These are phyloP conservation scores for Sardina pilchardus DNA, from an alignment of 2,113 vertebrate genomes.

Conservation along the genomic window DNA sequence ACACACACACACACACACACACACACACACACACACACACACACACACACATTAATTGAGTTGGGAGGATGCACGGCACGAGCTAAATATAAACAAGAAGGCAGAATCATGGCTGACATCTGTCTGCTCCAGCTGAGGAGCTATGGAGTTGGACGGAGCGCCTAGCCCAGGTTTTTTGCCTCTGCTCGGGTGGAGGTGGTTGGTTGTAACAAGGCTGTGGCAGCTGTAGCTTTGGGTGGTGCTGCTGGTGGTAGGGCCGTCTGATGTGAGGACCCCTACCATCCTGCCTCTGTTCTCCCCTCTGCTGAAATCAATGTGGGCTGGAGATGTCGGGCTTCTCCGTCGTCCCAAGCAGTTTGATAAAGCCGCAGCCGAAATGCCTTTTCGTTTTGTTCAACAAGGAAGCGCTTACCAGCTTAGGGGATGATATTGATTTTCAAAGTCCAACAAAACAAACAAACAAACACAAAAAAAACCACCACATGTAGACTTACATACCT, in stretches of 20 bases:
- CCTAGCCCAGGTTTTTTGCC: too few species aligned
- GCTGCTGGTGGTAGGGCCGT: not conserved
- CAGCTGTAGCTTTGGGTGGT: not conserved
- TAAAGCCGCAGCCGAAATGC: slow-evolving; percentile 63
- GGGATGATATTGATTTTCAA: slow-evolving; percentile 64
- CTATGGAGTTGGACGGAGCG: too few species aligned
- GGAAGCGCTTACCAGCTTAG: slow-evolving; percentile 64
- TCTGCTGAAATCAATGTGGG: slow-evolving; percentile 11
- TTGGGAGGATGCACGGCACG: slow-evolving; percentile 67
- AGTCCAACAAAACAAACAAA: slow-evolving; percentile 58
- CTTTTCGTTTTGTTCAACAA: slow-evolving; percentile 58
- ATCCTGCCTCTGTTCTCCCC: slow-evolving; percentile 31
- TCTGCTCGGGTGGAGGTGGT: not conserved
- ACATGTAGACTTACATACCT: slow-evolving; percentile 68
- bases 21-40: slow-evolving; percentile 68
- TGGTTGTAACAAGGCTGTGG: too few species aligned
- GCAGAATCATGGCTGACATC: slow-evolving; percentile 54
- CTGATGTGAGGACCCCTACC: slow-evolving; percentile 29
- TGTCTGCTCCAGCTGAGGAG: slow-evolving; percentile 47
- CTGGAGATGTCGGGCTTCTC: slow-evolving; percentile 20
- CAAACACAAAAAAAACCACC: not conserved
- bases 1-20: not conserved
- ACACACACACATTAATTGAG: slow-evolving; percentile 77
- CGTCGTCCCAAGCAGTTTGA: slow-evolving; percentile 51
- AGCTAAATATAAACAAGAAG: slow-evolving; percentile 59